Evolutionary conservation across 2,888 invertebrate genomes (phyloP).

Genomic region (Sclerodermus sp.): DNA sequence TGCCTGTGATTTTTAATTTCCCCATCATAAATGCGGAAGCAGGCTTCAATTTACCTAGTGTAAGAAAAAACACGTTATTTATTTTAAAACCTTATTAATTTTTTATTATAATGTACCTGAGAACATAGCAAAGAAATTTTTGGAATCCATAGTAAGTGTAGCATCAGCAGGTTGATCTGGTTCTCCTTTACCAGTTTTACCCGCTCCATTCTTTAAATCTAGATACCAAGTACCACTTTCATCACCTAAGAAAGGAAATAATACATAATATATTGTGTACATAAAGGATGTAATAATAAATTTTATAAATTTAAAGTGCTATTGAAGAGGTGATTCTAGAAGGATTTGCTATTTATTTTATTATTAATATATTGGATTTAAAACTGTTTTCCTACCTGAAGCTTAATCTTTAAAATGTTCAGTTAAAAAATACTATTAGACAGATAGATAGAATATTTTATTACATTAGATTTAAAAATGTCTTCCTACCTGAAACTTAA

Average conservation of each 20-base stretch:
- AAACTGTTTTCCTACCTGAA: too few relatives aligned
- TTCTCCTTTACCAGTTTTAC: slow-evolving; percentile 77
- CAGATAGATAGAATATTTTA: too few relatives aligned
- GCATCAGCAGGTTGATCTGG: slow-evolving; percentile 74
- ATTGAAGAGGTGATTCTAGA: too few relatives aligned
- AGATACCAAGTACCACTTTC: slow-evolving; percentile 79
- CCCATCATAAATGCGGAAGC: slow-evolving; percentile 95
- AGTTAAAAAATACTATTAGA: too few relatives aligned
- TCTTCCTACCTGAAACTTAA: too few relatives aligned
- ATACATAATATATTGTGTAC: not conserved
- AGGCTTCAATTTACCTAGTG: slow-evolving; percentile 81
- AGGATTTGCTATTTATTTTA: too few relatives aligned
- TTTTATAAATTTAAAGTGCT: not conserved
- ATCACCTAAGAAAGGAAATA: slow-evolving; percentile 59
- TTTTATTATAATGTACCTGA: slow-evolving; percentile 59
- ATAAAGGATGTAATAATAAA: slow-evolving; percentile 16
- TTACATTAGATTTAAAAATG: too few relatives aligned
- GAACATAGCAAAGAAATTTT: slow-evolving; percentile 80
- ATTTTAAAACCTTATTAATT: slow-evolving; percentile 2
- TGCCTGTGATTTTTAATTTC: slow-evolving; percentile 90
- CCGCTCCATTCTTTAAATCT: slow-evolving; percentile 86
- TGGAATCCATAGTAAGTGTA: slow-evolving; percentile 79
- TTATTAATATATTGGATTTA: too few relatives aligned
- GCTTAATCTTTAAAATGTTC: too few relatives aligned
- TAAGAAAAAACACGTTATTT: slow-evolving; percentile 1